These are phyloP conservation scores for Serripes groenlandicus DNA, from an alignment of 2,888 invertebrate species.

Conservation along the genomic window DNA sequence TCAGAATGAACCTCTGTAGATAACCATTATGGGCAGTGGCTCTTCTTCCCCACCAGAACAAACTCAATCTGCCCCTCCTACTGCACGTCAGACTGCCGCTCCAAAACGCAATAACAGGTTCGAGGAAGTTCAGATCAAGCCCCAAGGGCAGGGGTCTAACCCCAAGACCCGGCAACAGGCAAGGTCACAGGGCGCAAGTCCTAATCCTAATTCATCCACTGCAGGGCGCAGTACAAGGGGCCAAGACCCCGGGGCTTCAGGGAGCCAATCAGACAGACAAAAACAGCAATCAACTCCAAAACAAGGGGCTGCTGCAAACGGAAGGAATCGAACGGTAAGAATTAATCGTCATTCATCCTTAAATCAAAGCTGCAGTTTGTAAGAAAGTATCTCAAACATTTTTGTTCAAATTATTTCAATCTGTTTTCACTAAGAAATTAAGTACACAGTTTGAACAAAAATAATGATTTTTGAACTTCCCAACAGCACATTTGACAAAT, in stretches of 20 bases:
- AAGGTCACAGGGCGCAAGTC: constrained; percentile 50
- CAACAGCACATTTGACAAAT: too few species aligned
- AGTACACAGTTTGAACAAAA: too few species aligned
- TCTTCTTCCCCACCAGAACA: constrained; percentile 44
- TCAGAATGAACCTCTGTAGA: too few species aligned
- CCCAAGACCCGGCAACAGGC: constrained; percentile 43
- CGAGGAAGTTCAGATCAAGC: constrained; percentile 59
- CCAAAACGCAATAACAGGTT: constrained; percentile 63
- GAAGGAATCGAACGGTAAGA: constrained; percentile 14
- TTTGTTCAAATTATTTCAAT: too few species aligned
- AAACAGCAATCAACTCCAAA: constrained; percentile 21
- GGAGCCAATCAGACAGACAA: constrained; percentile 36
- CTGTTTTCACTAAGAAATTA: too few species aligned
- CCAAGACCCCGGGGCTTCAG: constrained; percentile 61
- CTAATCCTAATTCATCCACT: constrained; percentile 40
- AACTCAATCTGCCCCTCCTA: constrained; percentile 62
- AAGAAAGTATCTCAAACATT: too few species aligned
- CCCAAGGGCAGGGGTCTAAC: constrained; percentile 34
- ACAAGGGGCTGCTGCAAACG: constrained; percentile 52
- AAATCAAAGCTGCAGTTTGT: too few species aligned
- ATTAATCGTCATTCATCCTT: too few species aligned
- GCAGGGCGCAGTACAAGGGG: constrained; percentile 28
- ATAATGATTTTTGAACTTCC: too few species aligned
- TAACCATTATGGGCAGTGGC: constrained; percentile 68
- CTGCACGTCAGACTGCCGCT: constrained; percentile 48